These are phyloP conservation scores for Cathartes aura DNA, from an alignment of 2,113 vertebrate species.

Conservation along the genomic window DNA sequence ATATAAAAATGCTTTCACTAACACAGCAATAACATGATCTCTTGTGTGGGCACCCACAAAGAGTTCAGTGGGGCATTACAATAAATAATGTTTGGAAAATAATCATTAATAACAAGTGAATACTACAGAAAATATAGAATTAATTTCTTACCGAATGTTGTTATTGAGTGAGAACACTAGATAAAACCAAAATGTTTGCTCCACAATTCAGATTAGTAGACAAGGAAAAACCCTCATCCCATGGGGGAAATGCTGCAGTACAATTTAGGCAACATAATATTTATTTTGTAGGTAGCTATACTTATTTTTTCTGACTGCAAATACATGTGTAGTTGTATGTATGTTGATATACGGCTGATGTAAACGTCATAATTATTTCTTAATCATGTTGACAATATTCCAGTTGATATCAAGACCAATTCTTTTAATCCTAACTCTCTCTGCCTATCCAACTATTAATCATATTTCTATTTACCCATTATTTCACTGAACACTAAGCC, in stretches of 20 bases:
- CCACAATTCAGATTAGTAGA: neutral
- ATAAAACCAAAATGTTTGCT: neutral
- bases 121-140: neutral
- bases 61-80: neutral
- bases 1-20: neutral
- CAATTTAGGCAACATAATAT: neutral
- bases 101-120: neutral
- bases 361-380: neutral
- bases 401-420: neutral
- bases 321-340: neutral
- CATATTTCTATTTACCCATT: neutral
- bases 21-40: neutral
- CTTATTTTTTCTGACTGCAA: neutral
- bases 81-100: neutral
- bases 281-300: neutral
- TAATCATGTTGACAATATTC: neutral
- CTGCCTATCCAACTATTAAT: neutral
- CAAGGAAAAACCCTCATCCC: neutral
- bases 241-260: accelerated
- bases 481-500: neutral
- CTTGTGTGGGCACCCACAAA: neutral
- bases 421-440: neutral
- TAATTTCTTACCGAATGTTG: neutral
- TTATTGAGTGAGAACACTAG: neutral
- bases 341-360: neutral